These are phyloP conservation scores for Coregonus ussuriensis DNA, from an alignment of 2,797 vertebrate species.

Conservation along the genomic window DNA sequence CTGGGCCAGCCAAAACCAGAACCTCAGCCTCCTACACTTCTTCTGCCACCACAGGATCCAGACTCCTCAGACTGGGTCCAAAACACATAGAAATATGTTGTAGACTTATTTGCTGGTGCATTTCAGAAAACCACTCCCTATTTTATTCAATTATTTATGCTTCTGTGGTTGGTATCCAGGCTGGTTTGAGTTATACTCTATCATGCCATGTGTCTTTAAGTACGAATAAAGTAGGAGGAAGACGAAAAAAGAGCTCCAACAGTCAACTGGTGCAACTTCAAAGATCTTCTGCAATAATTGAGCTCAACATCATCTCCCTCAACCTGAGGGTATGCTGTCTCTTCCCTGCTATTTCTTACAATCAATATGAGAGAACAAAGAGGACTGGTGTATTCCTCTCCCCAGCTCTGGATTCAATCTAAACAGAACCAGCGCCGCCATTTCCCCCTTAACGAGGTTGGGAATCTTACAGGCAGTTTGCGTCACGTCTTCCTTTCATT, in stretches of 20 bases:
- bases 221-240: conserved; percentile 29
- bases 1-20: conserved; percentile 57
- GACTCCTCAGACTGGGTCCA: conserved; percentile 41
- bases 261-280: conserved; percentile 62
- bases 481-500: conserved; percentile 63
- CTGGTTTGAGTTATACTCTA: conserved; percentile 72
- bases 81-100: conserved; percentile 60
- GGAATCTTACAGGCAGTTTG: conserved; percentile 52
- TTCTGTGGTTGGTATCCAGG: conserved; percentile 73
- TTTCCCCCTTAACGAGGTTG: conserved; percentile 5
- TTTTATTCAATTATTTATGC: conserved; percentile 82
- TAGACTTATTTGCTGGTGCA: conserved; percentile 74
- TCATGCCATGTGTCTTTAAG: conserved; percentile 57
- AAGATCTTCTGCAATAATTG: conserved; percentile 65
- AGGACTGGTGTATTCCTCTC: conserved; percentile 45
- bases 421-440: conserved; percentile 1
- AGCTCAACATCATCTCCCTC: conserved; percentile 57
- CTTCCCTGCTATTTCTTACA: conserved; percentile 59
- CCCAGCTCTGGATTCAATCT: conserved; percentile 57
- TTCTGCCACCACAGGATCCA: conserved; percentile 7
- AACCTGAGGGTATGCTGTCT: conserved; percentile 66
- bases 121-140: conserved; percentile 68
- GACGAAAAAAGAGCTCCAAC: conserved; percentile 27
- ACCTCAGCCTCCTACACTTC: background rate
- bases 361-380: conserved; percentile 65